Evolutionary conservation across 1,140 invertebrate species (phyloP).

Genomic region (silkworm (Bombyx mori)): DNA sequence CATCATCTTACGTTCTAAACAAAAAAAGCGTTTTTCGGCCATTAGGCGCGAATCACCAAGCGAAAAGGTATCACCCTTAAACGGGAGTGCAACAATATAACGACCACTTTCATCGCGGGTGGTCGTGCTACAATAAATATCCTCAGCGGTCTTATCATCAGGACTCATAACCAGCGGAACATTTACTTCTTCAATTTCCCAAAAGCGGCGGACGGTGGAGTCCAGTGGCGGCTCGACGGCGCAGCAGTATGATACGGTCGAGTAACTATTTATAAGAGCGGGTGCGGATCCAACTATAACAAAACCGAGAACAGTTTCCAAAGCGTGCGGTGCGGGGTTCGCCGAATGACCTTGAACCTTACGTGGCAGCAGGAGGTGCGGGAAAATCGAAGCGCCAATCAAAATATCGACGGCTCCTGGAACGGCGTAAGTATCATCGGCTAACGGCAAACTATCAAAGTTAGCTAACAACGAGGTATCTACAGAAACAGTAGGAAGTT

Average conservation of each 20-base stretch:
- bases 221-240: conserved; percentile 6
- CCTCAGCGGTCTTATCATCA: conserved; percentile 13
- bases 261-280: not conserved
- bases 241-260: conserved; percentile 4
- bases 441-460: conserved; percentile 3
- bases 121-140: conserved; percentile 10
- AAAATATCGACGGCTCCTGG: conserved; percentile 15
- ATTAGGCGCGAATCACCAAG: conserved; percentile 7
- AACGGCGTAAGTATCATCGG: conserved; percentile 8
- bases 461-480: conserved; percentile 5
- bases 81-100: conserved; percentile 8
- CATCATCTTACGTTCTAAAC: conserved; percentile 1
- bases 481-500: conserved; percentile 10
- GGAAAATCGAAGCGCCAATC: conserved; percentile 19
- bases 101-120: conserved; percentile 9
- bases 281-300: conserved; percentile 17
- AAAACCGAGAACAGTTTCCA: conserved; percentile 18
- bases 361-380: conserved; percentile 13
- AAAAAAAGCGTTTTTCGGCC: conserved; percentile 2
- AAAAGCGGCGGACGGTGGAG: conserved; percentile 8
- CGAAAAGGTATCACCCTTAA: conserved; percentile 4
- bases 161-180: conserved; percentile 6
- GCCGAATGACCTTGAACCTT: conserved; percentile 8
- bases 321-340: conserved; percentile 7
- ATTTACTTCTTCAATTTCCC: conserved; percentile 15